Evolutionary conservation across 2,888 invertebrate genomes (phyloP), one percentile per base, ranked within the genome.

Genomic region (Apotomis betuletana): DNA sequence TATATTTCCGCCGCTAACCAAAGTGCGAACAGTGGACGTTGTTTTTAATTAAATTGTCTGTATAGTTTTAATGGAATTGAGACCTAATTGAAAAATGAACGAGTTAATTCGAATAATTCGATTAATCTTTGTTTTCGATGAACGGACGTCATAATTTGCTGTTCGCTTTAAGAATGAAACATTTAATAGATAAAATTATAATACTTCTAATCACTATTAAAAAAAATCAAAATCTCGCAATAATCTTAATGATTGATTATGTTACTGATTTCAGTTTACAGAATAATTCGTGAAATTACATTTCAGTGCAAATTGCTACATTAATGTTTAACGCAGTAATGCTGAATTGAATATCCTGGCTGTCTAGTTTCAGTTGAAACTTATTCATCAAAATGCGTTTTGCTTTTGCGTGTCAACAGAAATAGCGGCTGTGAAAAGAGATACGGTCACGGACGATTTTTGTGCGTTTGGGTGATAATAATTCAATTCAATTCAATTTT

Each of bases 301-400:
- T 58, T 59, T 52, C 38, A n/a, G 38, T 67, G 38, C 59, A 67
- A 59, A 67, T 49, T 41, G 15, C 51, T 13, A 67, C 5, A 67
- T 59, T 67, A 51, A 67, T 60, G 51, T 67, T 49, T 58, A 67
- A 58, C 46, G 64, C 38, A 65, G 9, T 41, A 57, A n/a, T 12
- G 57, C 5, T 8, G 38, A 54, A 69, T 74, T 74, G 75, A 79
- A 81, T 82, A 78, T 78, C 76, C 77, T 78, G 72, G 75, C 81
- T 85, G 86, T 84, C 87, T 80, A 80, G 80, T 85, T 83, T 75
- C 77, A 75, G 80, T 77, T 63, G 76, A 69, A 77, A 74, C 75
- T 80, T 82, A 84, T 87, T 83, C 82, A 80, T 87, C 86, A 87
- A 82, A 82, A 82, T 80, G 77, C 78, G 73, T 78, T 79, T 74